Conservation (phyloP, 2,797 vertebrate genomes). For the Furcifer pardalis region DNA sequence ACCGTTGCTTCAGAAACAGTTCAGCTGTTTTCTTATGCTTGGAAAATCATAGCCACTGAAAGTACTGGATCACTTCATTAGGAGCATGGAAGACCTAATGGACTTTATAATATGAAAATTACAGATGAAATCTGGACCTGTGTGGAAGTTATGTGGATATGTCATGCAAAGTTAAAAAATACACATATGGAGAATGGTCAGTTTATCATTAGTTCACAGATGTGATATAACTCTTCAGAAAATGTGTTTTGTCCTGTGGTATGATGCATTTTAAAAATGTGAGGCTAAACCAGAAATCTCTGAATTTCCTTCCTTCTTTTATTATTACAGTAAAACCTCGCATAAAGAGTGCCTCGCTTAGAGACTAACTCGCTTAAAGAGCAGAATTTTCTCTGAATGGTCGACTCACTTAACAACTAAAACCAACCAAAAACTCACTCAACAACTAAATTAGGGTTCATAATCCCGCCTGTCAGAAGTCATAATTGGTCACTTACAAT, state of each 20-base stretch:
- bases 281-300: background rate
- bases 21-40: constrained; percentile 32
- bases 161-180: constrained; percentile 40
- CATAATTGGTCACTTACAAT: too few relatives aligned
- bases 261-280: background rate
- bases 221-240: background rate
- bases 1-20: constrained; percentile 59
- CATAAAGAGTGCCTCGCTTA: too few relatives aligned
- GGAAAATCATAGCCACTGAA: constrained; percentile 49
- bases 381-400: too few relatives aligned
- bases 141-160: constrained; percentile 30
- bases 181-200: constrained; percentile 8
- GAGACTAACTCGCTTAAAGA: too few relatives aligned
- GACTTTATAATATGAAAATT: constrained; percentile 7
- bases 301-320: too few relatives aligned
- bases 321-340: too few relatives aligned
- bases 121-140: constrained; percentile 18
- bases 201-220: background rate
- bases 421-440: too few relatives aligned
- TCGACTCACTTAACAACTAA: too few relatives aligned
- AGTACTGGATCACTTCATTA: constrained; percentile 39
- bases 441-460: too few relatives aligned
- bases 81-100: background rate
- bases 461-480: too few relatives aligned
- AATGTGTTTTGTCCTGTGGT: background rate